A percentile compares a stretch with the other conserved stretches of the same genome.
phyloP scores from a whole-genome alignment of 2,888 invertebrate genomes.

The Diplazon laetatorius region DNA sequence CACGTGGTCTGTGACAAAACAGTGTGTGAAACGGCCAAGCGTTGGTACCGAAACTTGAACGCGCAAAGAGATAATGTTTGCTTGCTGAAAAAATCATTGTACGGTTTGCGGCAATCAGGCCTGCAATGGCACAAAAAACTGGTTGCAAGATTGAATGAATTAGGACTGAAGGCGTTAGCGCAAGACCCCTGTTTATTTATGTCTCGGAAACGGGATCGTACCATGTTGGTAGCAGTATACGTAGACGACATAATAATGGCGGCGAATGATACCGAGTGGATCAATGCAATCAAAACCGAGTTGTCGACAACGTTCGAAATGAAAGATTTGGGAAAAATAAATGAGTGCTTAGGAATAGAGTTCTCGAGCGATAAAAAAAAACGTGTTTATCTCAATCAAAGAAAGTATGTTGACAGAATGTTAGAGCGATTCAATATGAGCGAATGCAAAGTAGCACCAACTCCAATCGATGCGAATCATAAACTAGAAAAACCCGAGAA shows the following conservation, averaged over 20 bases:
- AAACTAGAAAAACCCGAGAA: constrained; percentile 26
- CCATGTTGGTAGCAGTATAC: too few relatives aligned
- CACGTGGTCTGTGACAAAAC: background rate
- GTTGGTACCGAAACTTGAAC: constrained; percentile 25
- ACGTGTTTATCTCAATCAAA: constrained; percentile 35
- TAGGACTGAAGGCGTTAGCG: constrained; percentile 4
- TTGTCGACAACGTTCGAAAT: constrained; percentile 40
- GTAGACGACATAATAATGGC: too few relatives aligned
- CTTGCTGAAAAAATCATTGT: constrained; percentile 31
- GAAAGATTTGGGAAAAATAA: constrained; percentile 39
- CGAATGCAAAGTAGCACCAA: constrained; percentile 35
- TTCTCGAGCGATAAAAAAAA: constrained; percentile 36
- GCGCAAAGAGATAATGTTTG: constrained; percentile 25
- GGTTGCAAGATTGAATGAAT: constrained; percentile 7
- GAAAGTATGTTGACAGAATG: constrained; percentile 27
- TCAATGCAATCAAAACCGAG: constrained; percentile 26
- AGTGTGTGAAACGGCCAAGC: constrained; percentile 3
- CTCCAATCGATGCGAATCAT: constrained; percentile 33
- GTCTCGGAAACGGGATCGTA: background rate
- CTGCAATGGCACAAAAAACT: constrained; percentile 31
- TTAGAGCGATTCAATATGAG: constrained; percentile 37
- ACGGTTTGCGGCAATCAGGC: too few relatives aligned
- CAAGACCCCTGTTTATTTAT: constrained; percentile 40
- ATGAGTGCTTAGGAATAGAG: constrained; percentile 46
- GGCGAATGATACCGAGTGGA: constrained; percentile 20